Evolutionary conservation across 2,888 invertebrate species (phyloP), one percentile per base, ranked within the genome.

Genomic region (Catocala fraxini): DNA sequence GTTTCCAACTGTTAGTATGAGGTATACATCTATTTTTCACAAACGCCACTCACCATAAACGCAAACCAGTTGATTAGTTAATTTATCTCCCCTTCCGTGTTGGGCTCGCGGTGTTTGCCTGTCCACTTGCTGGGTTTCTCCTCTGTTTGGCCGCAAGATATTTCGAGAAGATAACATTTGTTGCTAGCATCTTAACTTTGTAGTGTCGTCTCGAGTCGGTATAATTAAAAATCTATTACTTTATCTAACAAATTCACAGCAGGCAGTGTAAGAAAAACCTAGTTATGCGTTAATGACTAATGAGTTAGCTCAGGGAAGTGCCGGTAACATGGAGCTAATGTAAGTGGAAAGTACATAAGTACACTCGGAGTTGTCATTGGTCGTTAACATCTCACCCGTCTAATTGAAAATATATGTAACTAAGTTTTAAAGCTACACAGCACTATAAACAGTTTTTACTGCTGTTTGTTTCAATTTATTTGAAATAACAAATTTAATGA

Each of bases 341-440:
- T 59, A 56, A 56, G 52, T 56, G 51, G 53, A 62, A 51, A 67
- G 56, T 69, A 65, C 60, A 59, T 58, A 67, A 57, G 59, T 62
- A 69, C 63, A 62, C 51, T 61, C 56, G 43, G 55, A 59, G 61
- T 53, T 59, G 65, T 65, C 58, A 63, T 52, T 56, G 63, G 60
- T 60, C 62, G 66, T 72, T 69, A 69, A 76, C 63, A 66, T 60
- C 63, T 68, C 65, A 59, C 62, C 9, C 51, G 65, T 65, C 69
- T 76, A 74, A 76, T 76, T 77, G 74, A 70, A 74, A 74, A 72
- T n/a, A 65, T 73, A 70, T 70, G 72, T 77, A 65, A 48, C 60
- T 59, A 48, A 63, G 61, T 70, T 66, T 66, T 63, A 61, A 66
- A 51, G 52, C 42, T 62, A 46, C 47, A 55, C 42, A 56, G 56